Percentiles rank a stretch among this genome's conserved stretches.
phyloP scores from a whole-genome alignment of 2,888 invertebrate genomes.

The Brachylomia viminalis region DNA sequence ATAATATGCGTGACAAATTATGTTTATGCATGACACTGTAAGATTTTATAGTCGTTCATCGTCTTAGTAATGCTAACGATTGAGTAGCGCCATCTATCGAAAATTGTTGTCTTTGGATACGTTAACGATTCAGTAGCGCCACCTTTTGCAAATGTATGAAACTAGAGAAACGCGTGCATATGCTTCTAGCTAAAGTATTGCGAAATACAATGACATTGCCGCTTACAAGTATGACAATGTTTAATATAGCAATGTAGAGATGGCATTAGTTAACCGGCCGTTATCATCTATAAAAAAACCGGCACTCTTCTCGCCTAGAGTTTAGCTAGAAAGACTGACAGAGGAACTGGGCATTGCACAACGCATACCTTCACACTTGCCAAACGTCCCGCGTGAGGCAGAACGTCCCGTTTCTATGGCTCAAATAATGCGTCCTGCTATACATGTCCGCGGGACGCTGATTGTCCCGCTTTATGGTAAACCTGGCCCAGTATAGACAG shows the following conservation, averaged over 20 bases:
- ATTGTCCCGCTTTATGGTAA: too few relatives aligned
- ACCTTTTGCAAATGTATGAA: slow-evolving; percentile 11
- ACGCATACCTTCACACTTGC: too few relatives aligned
- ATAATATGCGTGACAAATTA: slow-evolving; percentile 43
- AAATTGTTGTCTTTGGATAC: background rate
- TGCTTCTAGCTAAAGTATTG: slow-evolving; percentile 31
- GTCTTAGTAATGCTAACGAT: background rate
- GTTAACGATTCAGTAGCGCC: slow-evolving; percentile 2
- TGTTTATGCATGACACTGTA: slow-evolving; percentile 35
- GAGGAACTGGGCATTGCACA: background rate
- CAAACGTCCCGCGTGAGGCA: too few relatives aligned
- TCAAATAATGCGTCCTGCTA: too few relatives aligned
- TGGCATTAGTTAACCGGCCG: slow-evolving; percentile 26
- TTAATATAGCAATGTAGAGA: slow-evolving; percentile 10
- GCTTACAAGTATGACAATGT: background rate
- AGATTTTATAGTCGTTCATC: slow-evolving; percentile 13
- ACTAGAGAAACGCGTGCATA: background rate
- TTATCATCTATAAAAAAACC: background rate
- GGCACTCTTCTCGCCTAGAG: background rate
- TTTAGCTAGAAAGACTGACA: background rate
- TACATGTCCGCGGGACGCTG: too few relatives aligned
- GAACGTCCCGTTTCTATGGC: too few relatives aligned
- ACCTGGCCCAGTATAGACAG: too few relatives aligned
- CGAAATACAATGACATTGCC: background rate
- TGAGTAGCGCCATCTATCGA: slow-evolving; percentile 30